Base-by-base conservation (phyloP, 2,113 vertebrate species). In the Mesoclemmys tuberculata region DNA sequence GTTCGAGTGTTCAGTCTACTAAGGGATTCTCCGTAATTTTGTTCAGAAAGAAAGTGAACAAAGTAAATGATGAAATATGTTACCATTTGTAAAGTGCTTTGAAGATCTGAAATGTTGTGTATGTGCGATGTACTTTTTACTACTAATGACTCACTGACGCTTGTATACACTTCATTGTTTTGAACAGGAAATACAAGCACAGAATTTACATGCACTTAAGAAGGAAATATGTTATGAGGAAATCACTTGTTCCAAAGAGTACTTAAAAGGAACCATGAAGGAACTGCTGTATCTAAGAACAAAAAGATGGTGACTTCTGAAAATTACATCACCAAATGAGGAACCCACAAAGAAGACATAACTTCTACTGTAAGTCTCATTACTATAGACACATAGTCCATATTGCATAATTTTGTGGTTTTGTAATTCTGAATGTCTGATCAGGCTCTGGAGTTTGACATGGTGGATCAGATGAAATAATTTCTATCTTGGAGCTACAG, bases 341-440 rank as follows among this genome's bases (percentile, higher is more conserved):
- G 98, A 98, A 98, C 98, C 97, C 97, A 97, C 97, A 97, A 95
- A 97, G 93, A 95, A 98, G 98, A 95, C 97, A 98, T 92, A 98
- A 96, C 94, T 98, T 98, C 97, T 98, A 97, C 97, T 93, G 98
- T 98, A 97, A 98, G 98, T 98, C 98, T 74, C 1, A 35, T 80
- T 84, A 46, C 80, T 82, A 38, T 24, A 85, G 75, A 90, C 35
- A 88, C 95, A 89, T 77, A 56, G 35, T 16, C 35, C 64, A 68
- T 38, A 82, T 56, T 49, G 64, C 8, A 77, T 74, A 46, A 5
- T 84, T 82, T 52, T 77, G 35, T 82, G n/a, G 10, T 44, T 2
- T 87, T 82, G 55, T 87, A n/a, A 71, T 74, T 95, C 56, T 41
- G 9, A 44, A 1, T 49, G 68, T 91, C 35, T 78, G 46, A 88